A percentile compares a stretch with the other conserved stretches of the same genome.
Evolutionary conservation across 2,113 vertebrate genomes (phyloP).

Genomic region (Origma solitaria): DNA sequence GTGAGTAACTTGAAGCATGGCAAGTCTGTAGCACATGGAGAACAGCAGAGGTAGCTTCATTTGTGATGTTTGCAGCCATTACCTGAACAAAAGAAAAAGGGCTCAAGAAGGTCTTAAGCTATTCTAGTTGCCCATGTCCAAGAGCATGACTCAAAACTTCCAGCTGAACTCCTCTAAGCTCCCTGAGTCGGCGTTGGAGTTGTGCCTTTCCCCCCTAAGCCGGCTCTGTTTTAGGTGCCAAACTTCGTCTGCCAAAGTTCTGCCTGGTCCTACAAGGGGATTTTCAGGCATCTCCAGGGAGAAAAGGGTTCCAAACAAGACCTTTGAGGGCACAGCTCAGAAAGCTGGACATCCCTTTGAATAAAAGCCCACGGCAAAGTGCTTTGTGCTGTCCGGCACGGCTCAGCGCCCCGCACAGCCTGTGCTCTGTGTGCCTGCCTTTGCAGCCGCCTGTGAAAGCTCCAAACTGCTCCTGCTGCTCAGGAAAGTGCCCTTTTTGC

Average conservation of each 20-base stretch:
- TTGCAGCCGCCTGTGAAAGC: not conserved
- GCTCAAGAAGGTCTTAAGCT: not conserved
- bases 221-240: not conserved
- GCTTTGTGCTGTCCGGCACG: rapidly evolving
- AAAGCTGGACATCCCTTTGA: not conserved
- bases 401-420: not conserved
- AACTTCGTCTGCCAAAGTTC: not conserved
- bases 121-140: not conserved
- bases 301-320: not conserved
- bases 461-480: not conserved
- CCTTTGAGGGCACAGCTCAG: not conserved
- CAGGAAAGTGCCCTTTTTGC: not conserved
- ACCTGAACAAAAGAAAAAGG: not conserved
- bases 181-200: not conserved
- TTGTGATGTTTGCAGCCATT: rapidly evolving
- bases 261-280: not conserved
- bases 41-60: not conserved
- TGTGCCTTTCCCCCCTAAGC: not conserved
- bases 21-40: not conserved
- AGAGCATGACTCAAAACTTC: not conserved
- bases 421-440: rapidly evolving
- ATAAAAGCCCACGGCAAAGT: rapidly evolving
- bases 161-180: not conserved
- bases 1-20: not conserved
- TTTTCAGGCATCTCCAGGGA: not conserved